These are phyloP conservation scores for Hypotaenidia philippensis DNA, from an alignment of 2,797 vertebrate species.

Conservation along the genomic window DNA sequence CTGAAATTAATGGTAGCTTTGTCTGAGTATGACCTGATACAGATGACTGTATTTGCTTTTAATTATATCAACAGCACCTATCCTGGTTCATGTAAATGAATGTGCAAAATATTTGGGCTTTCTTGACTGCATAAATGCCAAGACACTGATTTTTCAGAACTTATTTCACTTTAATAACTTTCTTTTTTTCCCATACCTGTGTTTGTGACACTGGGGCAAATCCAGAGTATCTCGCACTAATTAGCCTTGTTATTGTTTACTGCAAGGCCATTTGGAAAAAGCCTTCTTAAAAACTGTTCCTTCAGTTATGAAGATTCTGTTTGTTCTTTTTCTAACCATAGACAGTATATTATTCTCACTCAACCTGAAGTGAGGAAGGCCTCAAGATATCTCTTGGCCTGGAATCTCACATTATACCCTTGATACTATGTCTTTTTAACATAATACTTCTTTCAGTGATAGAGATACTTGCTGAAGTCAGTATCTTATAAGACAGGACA, in stretches of 20 bases:
- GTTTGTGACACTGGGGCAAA: neutral
- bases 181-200: neutral
- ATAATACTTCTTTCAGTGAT: neutral
- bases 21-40: neutral
- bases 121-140: neutral
- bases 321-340: neutral
- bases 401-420: neutral
- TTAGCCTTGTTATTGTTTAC: neutral
- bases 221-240: neutral
- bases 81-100: neutral
- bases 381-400: neutral
- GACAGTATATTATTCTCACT: neutral
- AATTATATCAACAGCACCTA: neutral
- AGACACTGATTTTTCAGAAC: neutral
- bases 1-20: neutral
- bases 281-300: neutral
- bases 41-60: neutral
- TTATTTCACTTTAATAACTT: neutral
- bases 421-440: neutral
- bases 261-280: neutral
- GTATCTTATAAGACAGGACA: neutral
- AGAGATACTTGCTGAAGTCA: neutral
- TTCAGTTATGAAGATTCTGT: neutral
- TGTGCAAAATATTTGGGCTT: neutral
- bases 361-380: neutral